These are phyloP conservation scores for Octonoba sinensis DNA, from an alignment of 2,888 invertebrate genomes.

Conservation along the genomic window DNA sequence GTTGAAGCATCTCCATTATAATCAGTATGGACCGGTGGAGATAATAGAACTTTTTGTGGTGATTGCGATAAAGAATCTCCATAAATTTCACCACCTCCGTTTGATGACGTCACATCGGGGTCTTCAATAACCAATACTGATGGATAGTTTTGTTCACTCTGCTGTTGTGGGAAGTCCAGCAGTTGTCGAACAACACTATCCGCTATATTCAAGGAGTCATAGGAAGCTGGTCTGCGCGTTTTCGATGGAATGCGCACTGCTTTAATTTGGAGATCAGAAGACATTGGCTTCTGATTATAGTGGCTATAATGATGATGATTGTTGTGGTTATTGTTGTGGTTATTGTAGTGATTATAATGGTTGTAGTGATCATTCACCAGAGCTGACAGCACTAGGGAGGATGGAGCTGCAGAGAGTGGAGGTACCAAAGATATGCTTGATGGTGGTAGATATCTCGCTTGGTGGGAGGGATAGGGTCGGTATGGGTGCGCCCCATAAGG, in stretches of 20 bases:
- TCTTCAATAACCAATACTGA: conserved; percentile 59
- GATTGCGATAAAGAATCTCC: conserved; percentile 16
- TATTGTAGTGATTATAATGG: conserved; percentile 7
- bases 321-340: conserved; percentile 6
- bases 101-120: conserved; percentile 42
- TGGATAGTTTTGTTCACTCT: conserved; percentile 14
- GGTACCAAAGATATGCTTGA: conserved; percentile 46
- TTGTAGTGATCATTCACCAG: conserved; percentile 36
- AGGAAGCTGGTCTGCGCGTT: conserved; percentile 13
- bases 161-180: conserved; percentile 36
- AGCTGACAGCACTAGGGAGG: conserved; percentile 27
- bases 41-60: conserved; percentile 31
- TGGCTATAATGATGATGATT: conserved; percentile 8
- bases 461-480: conserved; percentile 44
- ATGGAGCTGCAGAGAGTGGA: conserved; percentile 21
- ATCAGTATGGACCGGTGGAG: conserved; percentile 44
- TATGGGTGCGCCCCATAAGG: conserved; percentile 35
- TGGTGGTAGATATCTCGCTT: conserved; percentile 40
- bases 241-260: conserved; percentile 47
- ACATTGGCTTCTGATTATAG: conserved; percentile 29
- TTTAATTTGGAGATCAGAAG: conserved; percentile 53
- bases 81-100: conserved; percentile 13
- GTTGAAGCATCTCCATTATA: conserved; percentile 29
- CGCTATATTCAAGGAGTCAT: conserved; percentile 47
- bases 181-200: conserved; percentile 50